Evolutionary conservation across 2,113 vertebrate species (phyloP), one percentile per base, ranked within the genome.

Genomic region (Taxidea taxus): DNA sequence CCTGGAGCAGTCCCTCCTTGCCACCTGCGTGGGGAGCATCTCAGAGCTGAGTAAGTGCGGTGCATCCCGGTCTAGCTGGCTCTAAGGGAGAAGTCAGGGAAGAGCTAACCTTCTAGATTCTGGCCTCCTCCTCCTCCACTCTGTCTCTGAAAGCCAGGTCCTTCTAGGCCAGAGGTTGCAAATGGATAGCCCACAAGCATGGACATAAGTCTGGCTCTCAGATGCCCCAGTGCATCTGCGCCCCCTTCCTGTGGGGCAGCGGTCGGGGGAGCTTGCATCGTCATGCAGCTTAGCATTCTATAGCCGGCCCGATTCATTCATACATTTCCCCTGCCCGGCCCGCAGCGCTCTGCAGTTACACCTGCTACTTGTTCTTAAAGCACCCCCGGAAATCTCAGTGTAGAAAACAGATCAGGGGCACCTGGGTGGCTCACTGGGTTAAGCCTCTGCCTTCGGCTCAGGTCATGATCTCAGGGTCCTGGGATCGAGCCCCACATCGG

Each of bases 1-100:
- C 0, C 98, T 99, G 98, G 99, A 99, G 97, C 99, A 99, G 98
- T 99, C 99, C 29, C 98, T 99, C 91, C 98, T 99, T 98, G 99
- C 99, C 72, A 99, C 99, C 0, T 99, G 99, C 0, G 99, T 99
- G 70, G 99, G 99, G 96, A 99, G 99, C 99, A 99, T 99, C 98
- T 99, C 99, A 0, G 99, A 99, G 70, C 99, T 99, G 96, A 99
- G 99, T 99, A 97, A 99, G 99, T 99, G 62, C 13, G 1, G 23
- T 0, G 31, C 44, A 0, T 20, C 44, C 3, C 0, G 1, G 0
- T 6, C 49, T 3, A 2, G 9, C 15, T 1, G 39, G 39, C 25
- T 44, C 25, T 1, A 0, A 10, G 66, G 64, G 70, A 27, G 39
- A 12, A 29, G 11, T n/a, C 3, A 0, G 62, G 70, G 9, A 20